Conservation (phyloP, 2,797 vertebrate species). For the Rhinophrynus dorsalis region DNA sequence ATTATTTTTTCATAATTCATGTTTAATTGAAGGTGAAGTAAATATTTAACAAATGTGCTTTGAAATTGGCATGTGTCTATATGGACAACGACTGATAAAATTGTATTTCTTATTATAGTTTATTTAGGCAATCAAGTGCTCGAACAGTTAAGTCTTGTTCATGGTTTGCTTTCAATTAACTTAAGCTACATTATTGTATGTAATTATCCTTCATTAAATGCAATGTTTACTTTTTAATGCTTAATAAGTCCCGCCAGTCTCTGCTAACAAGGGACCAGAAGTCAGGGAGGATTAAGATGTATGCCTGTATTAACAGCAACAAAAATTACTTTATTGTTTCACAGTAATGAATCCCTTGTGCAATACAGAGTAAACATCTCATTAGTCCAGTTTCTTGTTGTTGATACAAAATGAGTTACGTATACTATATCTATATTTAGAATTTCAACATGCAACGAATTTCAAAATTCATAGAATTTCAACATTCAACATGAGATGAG, state of each 20-base stretch:
- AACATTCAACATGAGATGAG: too few species aligned
- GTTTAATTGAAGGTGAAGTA: too few species aligned
- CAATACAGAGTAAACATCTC: background rate
- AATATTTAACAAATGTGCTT: too few species aligned
- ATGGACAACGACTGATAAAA: too few species aligned
- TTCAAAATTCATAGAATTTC: too few species aligned
- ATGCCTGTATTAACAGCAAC: background rate
- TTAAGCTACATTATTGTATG: background rate
- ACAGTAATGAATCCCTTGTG: constrained; percentile 1
- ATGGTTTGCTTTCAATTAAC: background rate
- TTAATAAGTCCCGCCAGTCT: background rate
- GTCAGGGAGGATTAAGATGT: background rate
- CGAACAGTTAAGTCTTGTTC: background rate
- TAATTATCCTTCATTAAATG: background rate
- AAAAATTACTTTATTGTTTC: background rate
- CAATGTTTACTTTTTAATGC: background rate
- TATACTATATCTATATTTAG: too few species aligned
- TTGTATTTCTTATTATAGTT: too few species aligned
- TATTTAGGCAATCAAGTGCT: background rate
- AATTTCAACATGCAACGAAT: too few species aligned
- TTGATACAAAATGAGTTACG: background rate
- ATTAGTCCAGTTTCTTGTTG: background rate
- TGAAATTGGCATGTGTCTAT: too few species aligned
- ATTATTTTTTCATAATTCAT: too few species aligned
- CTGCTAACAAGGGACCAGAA: background rate